Evolutionary conservation across 2,888 invertebrate species (phyloP).

Genomic region (Drosophila phalerata): DNA sequence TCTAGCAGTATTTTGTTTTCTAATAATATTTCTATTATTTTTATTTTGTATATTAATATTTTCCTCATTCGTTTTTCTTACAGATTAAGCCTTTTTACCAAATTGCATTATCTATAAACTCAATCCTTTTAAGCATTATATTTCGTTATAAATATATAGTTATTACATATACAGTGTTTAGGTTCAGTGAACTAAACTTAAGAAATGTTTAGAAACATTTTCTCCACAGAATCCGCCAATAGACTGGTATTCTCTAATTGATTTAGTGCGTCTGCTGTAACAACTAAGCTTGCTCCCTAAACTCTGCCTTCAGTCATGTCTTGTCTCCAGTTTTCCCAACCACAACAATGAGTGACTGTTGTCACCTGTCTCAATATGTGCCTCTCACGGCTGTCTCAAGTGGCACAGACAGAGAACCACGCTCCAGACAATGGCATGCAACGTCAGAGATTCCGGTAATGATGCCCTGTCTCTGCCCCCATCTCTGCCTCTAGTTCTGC

Average conservation of each 20-base stretch:
- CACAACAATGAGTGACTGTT: conserved; percentile 62
- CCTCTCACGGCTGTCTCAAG: conserved; percentile 77
- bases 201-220: conserved; percentile 6
- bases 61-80: too few relatives aligned
- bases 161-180: not conserved
- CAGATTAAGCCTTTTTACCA: too few relatives aligned
- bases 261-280: conserved; percentile 67
- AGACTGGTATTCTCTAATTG: conserved; percentile 50
- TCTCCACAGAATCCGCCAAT: not conserved
- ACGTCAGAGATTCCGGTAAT: conserved; percentile 28
- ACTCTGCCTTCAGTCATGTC: not conserved
- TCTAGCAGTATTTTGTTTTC: too few relatives aligned
- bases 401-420: conserved; percentile 38
- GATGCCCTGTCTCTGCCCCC: conserved; percentile 8
- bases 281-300: not conserved
- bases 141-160: conserved; percentile 36
- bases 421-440: conserved; percentile 50
- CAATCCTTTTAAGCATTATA: conserved; percentile 58
- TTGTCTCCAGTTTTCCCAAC: not conserved
- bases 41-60: too few relatives aligned
- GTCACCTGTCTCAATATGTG: conserved; percentile 78
- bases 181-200: conserved; percentile 11
- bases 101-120: conserved; percentile 29
- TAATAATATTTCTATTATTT: too few relatives aligned
- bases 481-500: not conserved